Evolutionary conservation across 2,888 invertebrate genomes (phyloP).

Genomic region (Lasioglossum calceatum): DNA sequence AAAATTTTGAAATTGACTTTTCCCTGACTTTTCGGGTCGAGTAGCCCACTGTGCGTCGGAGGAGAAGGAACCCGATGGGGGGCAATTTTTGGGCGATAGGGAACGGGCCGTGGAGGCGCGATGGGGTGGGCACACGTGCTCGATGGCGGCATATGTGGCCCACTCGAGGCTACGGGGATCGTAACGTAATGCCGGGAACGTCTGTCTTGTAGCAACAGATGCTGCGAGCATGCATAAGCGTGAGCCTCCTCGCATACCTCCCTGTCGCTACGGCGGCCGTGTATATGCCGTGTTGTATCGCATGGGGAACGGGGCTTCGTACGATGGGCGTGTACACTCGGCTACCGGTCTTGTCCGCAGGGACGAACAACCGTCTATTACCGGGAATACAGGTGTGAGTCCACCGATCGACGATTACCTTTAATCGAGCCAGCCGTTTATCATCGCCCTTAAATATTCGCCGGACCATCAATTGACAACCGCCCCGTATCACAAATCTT

Average conservation of each 20-base stretch:
- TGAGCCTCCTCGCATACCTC: constrained; percentile 51
- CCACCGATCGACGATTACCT: constrained; percentile 59
- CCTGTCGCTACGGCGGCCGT: constrained; percentile 54
- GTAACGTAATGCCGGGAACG: constrained; percentile 77
- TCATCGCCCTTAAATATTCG: constrained; percentile 50
- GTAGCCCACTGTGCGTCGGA: neutral
- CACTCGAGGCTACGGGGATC: constrained; percentile 52
- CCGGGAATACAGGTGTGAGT: constrained; percentile 67
- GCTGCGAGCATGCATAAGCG: constrained; percentile 77
- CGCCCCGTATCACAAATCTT: neutral
- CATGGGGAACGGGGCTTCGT: constrained; percentile 51
- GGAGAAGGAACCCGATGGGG: neutral
- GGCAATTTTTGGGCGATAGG: constrained; percentile 12
- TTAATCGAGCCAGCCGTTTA: constrained; percentile 58
- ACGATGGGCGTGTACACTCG: constrained; percentile 69
- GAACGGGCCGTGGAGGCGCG: neutral
- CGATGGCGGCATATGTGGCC: constrained; percentile 52
- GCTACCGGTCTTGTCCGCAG: constrained; percentile 73
- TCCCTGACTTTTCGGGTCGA: no score
- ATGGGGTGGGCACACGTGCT: constrained; percentile 39
- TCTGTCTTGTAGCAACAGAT: constrained; percentile 80
- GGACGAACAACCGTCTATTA: constrained; percentile 71
- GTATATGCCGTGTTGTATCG: constrained; percentile 62
- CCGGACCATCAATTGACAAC: constrained; percentile 30
- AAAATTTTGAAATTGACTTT: no score